These are phyloP conservation scores for Erythrolamprus reginae DNA, from an alignment of 2,113 vertebrate genomes.

Conservation along the genomic window DNA sequence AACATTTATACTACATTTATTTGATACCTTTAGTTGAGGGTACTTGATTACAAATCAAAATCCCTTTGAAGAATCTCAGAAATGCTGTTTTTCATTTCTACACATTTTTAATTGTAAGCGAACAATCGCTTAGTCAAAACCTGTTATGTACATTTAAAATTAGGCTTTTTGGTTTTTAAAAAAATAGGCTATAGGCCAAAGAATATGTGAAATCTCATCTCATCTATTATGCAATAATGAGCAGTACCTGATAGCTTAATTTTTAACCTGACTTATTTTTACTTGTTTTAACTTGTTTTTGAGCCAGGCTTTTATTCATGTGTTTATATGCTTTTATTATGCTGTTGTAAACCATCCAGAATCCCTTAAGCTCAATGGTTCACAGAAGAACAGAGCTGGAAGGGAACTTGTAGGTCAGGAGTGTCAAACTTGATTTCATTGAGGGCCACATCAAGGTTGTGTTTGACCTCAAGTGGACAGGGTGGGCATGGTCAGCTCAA, in stretches of 20 bases:
- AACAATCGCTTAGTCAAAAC: not conserved
- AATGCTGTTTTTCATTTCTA: not conserved
- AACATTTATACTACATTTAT: not conserved
- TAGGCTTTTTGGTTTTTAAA: not conserved
- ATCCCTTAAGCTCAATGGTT: not conserved
- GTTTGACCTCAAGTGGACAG: too few relatives aligned
- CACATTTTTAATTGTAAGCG: not conserved
- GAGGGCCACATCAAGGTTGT: too few relatives aligned
- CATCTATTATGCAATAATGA: not conserved
- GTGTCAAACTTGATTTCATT: too few relatives aligned
- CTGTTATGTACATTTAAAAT: not conserved
- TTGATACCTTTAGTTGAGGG: not conserved
- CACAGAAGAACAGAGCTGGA: too few relatives aligned
- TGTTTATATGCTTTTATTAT: not conserved
- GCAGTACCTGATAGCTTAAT: not conserved
- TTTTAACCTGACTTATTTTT: not conserved
- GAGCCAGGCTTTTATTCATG: not conserved
- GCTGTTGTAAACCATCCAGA: not conserved
- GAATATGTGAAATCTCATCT: not conserved
- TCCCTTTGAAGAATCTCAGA: not conserved
- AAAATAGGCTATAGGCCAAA: not conserved
- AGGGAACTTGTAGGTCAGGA: too few relatives aligned
- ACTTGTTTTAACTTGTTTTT: not conserved
- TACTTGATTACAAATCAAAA: not conserved
- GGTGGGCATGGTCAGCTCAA: too few relatives aligned